Evolutionary conservation across 2,888 invertebrate genomes (phyloP), one percentile per base, ranked within the genome.

Genomic region (Rhagophthalmus giganteus): DNA sequence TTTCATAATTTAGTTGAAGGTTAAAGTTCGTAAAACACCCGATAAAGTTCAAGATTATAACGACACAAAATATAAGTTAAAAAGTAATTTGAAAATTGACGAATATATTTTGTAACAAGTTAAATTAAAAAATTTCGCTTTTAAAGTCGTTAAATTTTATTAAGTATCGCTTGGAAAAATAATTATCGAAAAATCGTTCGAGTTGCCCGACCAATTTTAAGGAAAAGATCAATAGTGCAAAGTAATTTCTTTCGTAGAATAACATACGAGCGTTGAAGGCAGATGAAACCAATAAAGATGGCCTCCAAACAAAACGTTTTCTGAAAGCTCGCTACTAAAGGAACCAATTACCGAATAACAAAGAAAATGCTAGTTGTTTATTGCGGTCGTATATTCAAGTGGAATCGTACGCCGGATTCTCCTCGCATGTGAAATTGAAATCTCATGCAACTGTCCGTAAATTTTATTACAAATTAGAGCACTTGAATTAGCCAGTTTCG

Each of bases 271-370:
- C 33, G 47, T 47, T 39, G 39, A 47, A 47, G 38, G 35, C 48
- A 48, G 34, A 48, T 40, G 34, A 41, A 41, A 48, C 48, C 48
- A 41, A 48, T 48, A 48, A 48, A 34, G 34, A 48, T 40, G 48
- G 48, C 35, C 40, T 40, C 34, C 48, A 48, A 40, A 48, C 41
- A 41, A 41, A 48, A 40, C 33, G 48, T 41, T 48, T 48, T 41
- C 48, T 41, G 31, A 48, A 48, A 41, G 48, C 48, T 48, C 48
- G 40, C 32, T 41, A 16, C 33, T 35, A 34, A 48, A 34, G 35
- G 38, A 48, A 48, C 48, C 48, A 48, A 48, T 48, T 48, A 48
- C 40, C 15, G 41, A 48, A 48, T 48, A 48, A 48, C 48, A 48
- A 48, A 48, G 48, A 41, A 40, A 48, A 47, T 47, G 25, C 35